These are phyloP conservation scores for Stercorarius parasiticus DNA, from an alignment of 2,113 vertebrate species.

Conservation along the genomic window DNA sequence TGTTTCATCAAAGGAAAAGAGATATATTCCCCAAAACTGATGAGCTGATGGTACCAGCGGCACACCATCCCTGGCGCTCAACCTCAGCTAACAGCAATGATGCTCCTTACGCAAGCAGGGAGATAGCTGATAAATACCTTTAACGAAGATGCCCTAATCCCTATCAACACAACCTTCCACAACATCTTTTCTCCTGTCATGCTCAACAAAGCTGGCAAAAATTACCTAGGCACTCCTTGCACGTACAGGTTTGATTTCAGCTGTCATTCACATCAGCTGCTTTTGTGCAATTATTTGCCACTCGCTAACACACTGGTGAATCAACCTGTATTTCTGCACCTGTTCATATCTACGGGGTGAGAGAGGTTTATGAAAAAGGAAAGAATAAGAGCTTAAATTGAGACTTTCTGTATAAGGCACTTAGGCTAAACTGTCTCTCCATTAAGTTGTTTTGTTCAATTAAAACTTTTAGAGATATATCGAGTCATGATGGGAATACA, in stretches of 20 bases:
- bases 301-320: background rate
- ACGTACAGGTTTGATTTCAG: background rate
- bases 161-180: background rate
- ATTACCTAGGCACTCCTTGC: background rate
- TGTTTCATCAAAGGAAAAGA: background rate
- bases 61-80: background rate
- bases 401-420: background rate
- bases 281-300: background rate
- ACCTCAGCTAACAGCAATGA: background rate
- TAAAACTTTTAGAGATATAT: background rate
- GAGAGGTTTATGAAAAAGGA: background rate
- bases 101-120: background rate
- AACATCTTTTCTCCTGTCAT: background rate
- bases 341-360: background rate
- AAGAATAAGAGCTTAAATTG: background rate
- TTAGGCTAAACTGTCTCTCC: background rate
- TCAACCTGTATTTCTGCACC: background rate
- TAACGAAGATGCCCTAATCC: background rate
- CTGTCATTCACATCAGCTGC: rapidly evolving
- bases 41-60: background rate
- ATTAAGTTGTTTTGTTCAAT: background rate
- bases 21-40: background rate
- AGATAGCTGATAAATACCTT: background rate
- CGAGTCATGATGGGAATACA: background rate
- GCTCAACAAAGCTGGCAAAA: background rate